Base-by-base conservation (phyloP, 2,888 invertebrate species). In the Crepidodera aurea region DNA sequence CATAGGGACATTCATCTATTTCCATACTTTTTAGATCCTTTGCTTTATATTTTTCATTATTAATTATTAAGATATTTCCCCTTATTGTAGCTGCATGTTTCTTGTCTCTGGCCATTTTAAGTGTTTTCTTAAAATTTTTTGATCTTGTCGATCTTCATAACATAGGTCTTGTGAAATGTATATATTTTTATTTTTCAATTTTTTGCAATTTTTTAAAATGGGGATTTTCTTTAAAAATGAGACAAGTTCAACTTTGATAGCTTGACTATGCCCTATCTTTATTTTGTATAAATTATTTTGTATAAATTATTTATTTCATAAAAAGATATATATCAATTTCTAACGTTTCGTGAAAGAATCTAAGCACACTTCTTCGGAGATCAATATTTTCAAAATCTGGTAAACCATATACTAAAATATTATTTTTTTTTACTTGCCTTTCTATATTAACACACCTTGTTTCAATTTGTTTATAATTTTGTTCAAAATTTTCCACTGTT, bases 241-340 rank as follows among this genome's bases (percentile, higher is more conserved):
- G 8, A 57, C 16, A 15, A 50, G 39, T 27, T 57, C 57, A 12
- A 58, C 39, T 58, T 40, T 27, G 4, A 58, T 51, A 8, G 58
- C 29, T 13, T 8, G 8, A 16, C 5, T 50, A 16, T 42, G 18
- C 18, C 40, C 40, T 12, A 18, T 15, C 18, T 40, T 40, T 2
- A 51, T 22, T 8, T 10, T 0, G 16, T 48, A 57, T 16, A 57
- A 10, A 40, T 57, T 57, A 40, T 50, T 50, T 48, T n/a, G n/a
- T n/a, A 57, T 16, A 57, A 10, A 40, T 57, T 57, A 40, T 50
- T 50, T 48, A 56, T 56, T 37, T 48, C 46, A 10, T 34, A 44
- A 6, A 48, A 19, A 34, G 32, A 1, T n/a, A 56, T n/a, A n/a
- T 12, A 2, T 56, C 48, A 8, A 48, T 19, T 12, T 16, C 48